These are phyloP conservation scores for Alentia gelatinosa DNA, from an alignment of 2,888 invertebrate genomes.

Conservation along the genomic window DNA sequence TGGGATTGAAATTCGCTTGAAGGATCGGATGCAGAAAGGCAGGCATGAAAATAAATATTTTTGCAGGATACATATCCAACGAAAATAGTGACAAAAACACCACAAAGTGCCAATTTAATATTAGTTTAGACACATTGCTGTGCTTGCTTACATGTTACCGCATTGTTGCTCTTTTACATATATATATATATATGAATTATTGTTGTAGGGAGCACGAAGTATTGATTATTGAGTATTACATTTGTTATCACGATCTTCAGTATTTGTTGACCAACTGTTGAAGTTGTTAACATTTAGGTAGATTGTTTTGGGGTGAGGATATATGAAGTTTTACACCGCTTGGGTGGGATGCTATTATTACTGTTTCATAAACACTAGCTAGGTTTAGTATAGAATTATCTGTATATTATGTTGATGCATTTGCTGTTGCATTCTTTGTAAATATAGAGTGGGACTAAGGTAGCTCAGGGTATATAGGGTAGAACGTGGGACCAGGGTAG, in stretches of 20 bases:
- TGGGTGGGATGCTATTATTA: too few relatives aligned
- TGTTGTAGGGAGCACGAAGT: background rate
- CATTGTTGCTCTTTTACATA: background rate
- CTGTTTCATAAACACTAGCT: too few relatives aligned
- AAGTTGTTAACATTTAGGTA: too few relatives aligned
- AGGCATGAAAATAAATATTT: background rate
- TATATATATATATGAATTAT: background rate
- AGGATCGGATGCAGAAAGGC: too few relatives aligned
- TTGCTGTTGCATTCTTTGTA: too few relatives aligned
- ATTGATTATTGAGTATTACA: background rate
- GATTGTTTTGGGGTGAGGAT: too few relatives aligned
- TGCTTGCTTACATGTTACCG: too few relatives aligned
- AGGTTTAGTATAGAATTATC: too few relatives aligned
- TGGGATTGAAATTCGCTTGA: background rate
- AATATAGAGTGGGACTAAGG: background rate
- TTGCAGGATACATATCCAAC: background rate
- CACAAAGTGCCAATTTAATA: background rate
- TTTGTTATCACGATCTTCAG: background rate
- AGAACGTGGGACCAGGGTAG: too few relatives aligned
- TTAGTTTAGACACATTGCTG: too few relatives aligned
- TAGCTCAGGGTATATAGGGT: background rate
- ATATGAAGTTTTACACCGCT: too few relatives aligned
- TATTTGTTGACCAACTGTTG: background rate
- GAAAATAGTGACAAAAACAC: background rate
- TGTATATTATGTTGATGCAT: too few relatives aligned